Percentiles rank a stretch among this genome's conserved stretches.
phyloP scores from a whole-genome alignment of 2,888 invertebrate species.

The Linnaemya tessellans region DNA sequence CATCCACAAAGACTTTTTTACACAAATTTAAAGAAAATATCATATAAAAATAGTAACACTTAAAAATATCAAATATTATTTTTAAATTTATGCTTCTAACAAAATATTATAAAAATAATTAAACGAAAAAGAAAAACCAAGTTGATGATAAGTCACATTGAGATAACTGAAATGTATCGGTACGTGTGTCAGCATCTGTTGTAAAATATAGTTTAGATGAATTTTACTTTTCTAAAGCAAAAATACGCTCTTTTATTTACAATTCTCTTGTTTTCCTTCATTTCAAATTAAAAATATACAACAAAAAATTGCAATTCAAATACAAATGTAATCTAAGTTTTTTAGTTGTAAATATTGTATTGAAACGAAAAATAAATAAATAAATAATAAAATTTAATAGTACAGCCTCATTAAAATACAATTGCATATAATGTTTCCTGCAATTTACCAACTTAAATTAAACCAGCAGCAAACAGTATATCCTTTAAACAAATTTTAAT shows the following conservation, averaged over 20 bases:
- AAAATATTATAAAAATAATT: conserved; percentile 11
- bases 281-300: conserved; percentile 24
- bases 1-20: conserved; percentile 63
- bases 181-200: conserved; percentile 43
- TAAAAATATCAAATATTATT: conserved; percentile 47
- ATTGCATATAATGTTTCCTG: neutral
- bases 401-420: conserved; percentile 37
- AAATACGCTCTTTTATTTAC: conserved; percentile 10
- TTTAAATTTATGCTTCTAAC: conserved; percentile 38
- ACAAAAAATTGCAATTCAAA: neutral
- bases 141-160: conserved; percentile 15
- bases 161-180: conserved; percentile 19
- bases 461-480: neutral
- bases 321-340: conserved; percentile 16
- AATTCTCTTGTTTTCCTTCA: conserved; percentile 13
- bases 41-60: conserved; percentile 30
- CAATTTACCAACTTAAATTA: neutral
- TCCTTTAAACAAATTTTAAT: conserved; percentile 32
- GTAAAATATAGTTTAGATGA: conserved; percentile 67
- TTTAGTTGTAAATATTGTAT: conserved; percentile 61
- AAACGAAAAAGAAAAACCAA: conserved; percentile 6
- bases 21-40: conserved; percentile 41
- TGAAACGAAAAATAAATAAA: conserved; percentile 22
- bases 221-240: conserved; percentile 57
- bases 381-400: conserved; percentile 48